Evolutionary conservation across 1,140 invertebrate species (phyloP).

Genomic region (Drosophila kohkoa): DNA sequence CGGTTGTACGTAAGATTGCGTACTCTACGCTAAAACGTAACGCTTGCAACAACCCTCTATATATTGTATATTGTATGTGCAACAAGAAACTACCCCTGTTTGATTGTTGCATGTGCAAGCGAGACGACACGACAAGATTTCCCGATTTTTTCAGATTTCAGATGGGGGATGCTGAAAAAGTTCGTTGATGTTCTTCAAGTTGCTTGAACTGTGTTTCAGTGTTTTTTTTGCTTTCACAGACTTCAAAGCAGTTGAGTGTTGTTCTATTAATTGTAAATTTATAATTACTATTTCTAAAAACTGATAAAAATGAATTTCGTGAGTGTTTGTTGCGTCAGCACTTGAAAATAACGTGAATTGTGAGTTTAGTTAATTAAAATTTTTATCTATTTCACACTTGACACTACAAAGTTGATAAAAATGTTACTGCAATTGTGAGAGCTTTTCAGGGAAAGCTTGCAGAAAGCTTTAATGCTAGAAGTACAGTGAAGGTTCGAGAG

Average conservation of each 20-base stretch:
- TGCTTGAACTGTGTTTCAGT: conserved; percentile 73
- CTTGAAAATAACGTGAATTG: background rate
- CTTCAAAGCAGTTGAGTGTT: background rate
- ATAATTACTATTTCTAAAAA: no score
- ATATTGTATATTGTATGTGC: background rate
- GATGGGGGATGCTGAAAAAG: conserved; percentile 59
- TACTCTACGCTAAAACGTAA: conserved; percentile 40
- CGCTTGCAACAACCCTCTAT: conserved; percentile 22
- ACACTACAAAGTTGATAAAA: no score
- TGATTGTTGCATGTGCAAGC: conserved; percentile 32
- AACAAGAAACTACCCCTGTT: conserved; percentile 46
- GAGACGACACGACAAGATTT: conserved; percentile 36
- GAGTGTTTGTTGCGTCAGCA: background rate
- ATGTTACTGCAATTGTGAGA: no score
- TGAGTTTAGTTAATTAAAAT: background rate
- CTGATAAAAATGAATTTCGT: background rate
- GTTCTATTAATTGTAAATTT: background rate
- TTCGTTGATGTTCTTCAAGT: conserved; percentile 67
- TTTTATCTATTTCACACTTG: background rate
- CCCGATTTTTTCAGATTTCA: background rate
- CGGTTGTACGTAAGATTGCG: conserved; percentile 47
- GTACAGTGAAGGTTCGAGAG: no score
- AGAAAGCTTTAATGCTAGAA: no score
- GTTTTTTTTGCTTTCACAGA: conserved; percentile 16
- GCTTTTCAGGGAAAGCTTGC: no score